Base-by-base conservation (phyloP, 1,140 invertebrate genomes). In the Lepidurus arcticus region DNA sequence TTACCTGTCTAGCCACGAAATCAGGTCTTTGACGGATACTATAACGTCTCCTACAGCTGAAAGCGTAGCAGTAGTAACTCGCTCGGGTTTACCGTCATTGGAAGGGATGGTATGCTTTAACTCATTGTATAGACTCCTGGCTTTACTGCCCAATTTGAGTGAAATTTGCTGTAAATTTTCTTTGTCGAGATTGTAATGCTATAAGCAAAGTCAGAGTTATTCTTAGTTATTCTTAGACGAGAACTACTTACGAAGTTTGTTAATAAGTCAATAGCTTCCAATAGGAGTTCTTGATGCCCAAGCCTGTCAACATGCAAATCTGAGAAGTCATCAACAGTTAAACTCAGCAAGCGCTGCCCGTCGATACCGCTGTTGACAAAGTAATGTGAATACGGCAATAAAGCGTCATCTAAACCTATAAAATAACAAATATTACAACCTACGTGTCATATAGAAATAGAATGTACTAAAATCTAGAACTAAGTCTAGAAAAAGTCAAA, bases 91-190 rank as follows among this genome's bases (percentile, higher is more conserved):
- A 42, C 88, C 89, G 81, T 91, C 90, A 5, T 85, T 84, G 80
- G 88, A 85, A 0, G 86, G 86, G 80, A 89, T 86, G 77, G 82
- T 82, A 43, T 81, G 79, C 73, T 79, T 76, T 0, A 92, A 82
- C 81, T 91, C 89, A 81, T 93, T 93, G 82, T 91, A 90, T 44
- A 97, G 87, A 83, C 92, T 92, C 43, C 92, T 89, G 0, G 94
- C 92, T 80, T 92, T 91, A 81, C 93, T 95, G 0, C 93, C 93
- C 44, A 97, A 86, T 79, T 92, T 90, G 76, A 97, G 85, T 1
- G 95, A 93, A 79, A 97, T 85, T 79, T 93, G 89, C 85, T 97
- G 95, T 43, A 97, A 86, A 85, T 96, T 97, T 86, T 97, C 95
- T 81, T 92, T 90, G 80, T 95, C 92, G 80, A 95, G 85, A 83